Base-by-base conservation (phyloP, 2,113 vertebrate genomes). In the Cairina moschata region DNA sequence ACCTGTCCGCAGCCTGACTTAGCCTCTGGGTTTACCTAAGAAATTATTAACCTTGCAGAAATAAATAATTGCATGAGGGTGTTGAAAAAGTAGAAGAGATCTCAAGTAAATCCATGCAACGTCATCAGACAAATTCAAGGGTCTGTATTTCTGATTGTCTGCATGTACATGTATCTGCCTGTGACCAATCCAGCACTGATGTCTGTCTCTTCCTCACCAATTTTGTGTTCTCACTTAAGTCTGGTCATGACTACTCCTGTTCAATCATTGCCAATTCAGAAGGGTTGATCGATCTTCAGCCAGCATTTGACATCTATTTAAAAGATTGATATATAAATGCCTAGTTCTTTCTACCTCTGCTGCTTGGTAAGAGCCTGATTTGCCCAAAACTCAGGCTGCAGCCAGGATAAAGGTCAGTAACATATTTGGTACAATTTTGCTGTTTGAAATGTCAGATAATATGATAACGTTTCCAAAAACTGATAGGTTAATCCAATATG, bases 401-500 rank as follows among this genome's bases (percentile, higher is more conserved):
- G 74, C 46, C 56, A 65, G 29, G 21, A 52, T 72, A 92, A 95
- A 94, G 72, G 88, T 91, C 85, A 91, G 55, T 91, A 79, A 59
- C 44, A 28, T 38, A 26, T 25, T 82, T 38, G 22, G 28, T 86
- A 34, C 7, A 76, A 42, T 90, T 86, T 32, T 31, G 59, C 71
- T 69, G 22, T 72, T 90, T 88, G 82, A 97, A 93, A 91, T 93
- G 69, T 88, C 91, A 93, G 46, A 50, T 52, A 80, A 55, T 65
- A 85, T 38, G 29, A 40, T 74, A 67, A 74, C 17, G 88, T 96
- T 63, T 59, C 72, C 79, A 54, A 75, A 73, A 92, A 58, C 42
- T 83, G 56, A 91, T 56, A 90, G 25, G 36, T 86, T 93, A 82
- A 95, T 92, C 83, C 38, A 94, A 36, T 96, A 74, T 88, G 83